Base-by-base conservation (phyloP, 1,140 invertebrate genomes). In the Centruroides sculpturatus region DNA sequence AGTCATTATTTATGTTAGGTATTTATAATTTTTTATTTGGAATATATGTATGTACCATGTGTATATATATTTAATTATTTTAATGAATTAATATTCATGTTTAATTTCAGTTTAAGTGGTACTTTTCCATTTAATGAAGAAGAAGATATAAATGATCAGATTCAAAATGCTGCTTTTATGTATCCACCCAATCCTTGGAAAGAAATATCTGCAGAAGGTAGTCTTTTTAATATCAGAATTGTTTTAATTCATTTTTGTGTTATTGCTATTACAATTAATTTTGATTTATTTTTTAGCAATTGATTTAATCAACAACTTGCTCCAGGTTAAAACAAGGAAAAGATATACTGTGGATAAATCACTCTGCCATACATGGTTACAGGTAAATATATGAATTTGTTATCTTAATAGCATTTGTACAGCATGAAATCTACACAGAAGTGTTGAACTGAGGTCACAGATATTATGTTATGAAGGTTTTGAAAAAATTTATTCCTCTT, bases 121-220 rank as follows among this genome's bases (percentile, higher is more conserved):
- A 98, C 95, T 0, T 99, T 98, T 78, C 95, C 95, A 47, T 99
- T 99, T 75, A 98, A 98, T 74, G 95, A 99, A 77, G 95, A 98
- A 77, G 96, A 98, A 79, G 95, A 99, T 74, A 98, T 99, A 63
- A 92, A 94, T 75, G 94, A 98, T 76, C 96, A 99, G 77, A 99
- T 99, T 66, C 92, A 98, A 78, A 98, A 99, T 80, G 96, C 96
- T 48, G 92, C 92, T 54, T 99, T 99, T 72, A 99, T 99, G 96
- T 99, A 98, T 80, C 96, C 96, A 12, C 88, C 91, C 1, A 89
- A 88, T 76, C 94, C 95, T 0, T 99, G 96, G 96, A 91, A 92
- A 71, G 92, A 98, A 74, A 93, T 99, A 69, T 95, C 92, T n/a
- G 83, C 84, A 48, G 88, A 96, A 77, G 93, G 91, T 95, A 67